Percentiles rank a stretch among this genome's conserved stretches.
phyloP scores from a whole-genome alignment of 2,888 invertebrate species.

The Hydropsyche betteni region DNA sequence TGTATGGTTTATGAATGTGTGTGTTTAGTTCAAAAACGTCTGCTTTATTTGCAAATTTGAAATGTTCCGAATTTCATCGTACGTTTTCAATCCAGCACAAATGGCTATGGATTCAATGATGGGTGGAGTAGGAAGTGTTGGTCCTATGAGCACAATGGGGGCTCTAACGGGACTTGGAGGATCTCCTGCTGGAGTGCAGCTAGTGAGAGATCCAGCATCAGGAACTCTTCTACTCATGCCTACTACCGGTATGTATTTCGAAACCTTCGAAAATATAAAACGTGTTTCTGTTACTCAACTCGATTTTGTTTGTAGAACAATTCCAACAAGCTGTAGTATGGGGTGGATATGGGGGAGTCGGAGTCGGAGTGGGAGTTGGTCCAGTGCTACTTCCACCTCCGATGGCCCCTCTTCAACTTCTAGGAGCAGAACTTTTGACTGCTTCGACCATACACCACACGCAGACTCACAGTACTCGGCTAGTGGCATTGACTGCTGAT shows the following conservation, averaged over 20 bases:
- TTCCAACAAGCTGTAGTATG: slow-evolving; percentile 79
- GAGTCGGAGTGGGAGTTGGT: slow-evolving; percentile 56
- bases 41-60: too few species aligned
- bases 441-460: slow-evolving; percentile 73
- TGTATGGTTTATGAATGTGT: too few species aligned
- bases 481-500: slow-evolving; percentile 70
- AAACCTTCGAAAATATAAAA: slow-evolving; percentile 42
- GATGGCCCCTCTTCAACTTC: slow-evolving; percentile 73
- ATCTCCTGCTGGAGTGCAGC: slow-evolving; percentile 83
- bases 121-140: slow-evolving; percentile 58
- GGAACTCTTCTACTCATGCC: slow-evolving; percentile 85
- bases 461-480: slow-evolving; percentile 73
- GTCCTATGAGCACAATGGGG: slow-evolving; percentile 54
- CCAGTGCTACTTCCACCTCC: slow-evolving; percentile 68
- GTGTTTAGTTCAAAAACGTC: too few species aligned
- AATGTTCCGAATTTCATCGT: too few species aligned
- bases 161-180: slow-evolving; percentile 56
- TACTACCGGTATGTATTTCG: slow-evolving; percentile 66
- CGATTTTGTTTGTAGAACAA: slow-evolving; percentile 62
- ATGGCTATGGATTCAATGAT: slow-evolving; percentile 79
- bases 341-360: slow-evolving; percentile 71
- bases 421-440: slow-evolving; percentile 67
- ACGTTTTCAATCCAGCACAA: slow-evolving; percentile 62
- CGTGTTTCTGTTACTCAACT: neutral
- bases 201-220: slow-evolving; percentile 85